Evolutionary conservation across 1,140 invertebrate species (phyloP), one percentile per base, ranked within the genome.

Genomic region (Drosophila auraria): DNA sequence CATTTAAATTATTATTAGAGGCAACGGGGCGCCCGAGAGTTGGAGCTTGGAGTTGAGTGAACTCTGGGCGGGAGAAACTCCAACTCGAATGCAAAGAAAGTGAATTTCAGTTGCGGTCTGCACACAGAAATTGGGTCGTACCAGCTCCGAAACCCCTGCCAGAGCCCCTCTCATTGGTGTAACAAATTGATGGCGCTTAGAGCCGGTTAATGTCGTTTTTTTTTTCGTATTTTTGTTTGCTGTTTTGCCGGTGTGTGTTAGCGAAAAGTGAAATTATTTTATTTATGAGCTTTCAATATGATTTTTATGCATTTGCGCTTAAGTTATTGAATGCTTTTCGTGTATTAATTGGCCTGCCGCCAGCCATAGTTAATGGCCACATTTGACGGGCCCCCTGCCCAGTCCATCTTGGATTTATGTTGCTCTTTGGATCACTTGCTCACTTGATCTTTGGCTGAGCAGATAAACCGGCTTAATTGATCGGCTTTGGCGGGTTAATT

Each of bases 81-180:
- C 49, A 23, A 38, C 57, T 78, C 53, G 65, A 87, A 87, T 72
- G 80, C 69, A 80, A 89, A 89, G 86, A 89, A 90, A 90, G 86
- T 89, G 82, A 82, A 82, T 90, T 89, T 84, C 56, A 80, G 61
- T 66, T 71, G 76, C 64, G 77, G 66, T 78, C 61, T 57, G 54
- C 60, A 76, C 61, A 76, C 61, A 76, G 40, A 87, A 87, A 80
- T 73, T 87, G 72, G 77, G 83, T 83, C 83, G 80, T 60, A 44
- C 53, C 62, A 38, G 50, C 40, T 59, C 27, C 42, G 38, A 40
- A 11, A 11, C 49, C 45, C 33, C 12, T n/a, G n/a, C 14, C 2
- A 5, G 1, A 6, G 1, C 38, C 20, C 23, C n/a, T 14, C 50
- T 75, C 58, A 38, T 68, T 57, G 80, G 66, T 70, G 81, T 73